Percentiles rank a stretch among this genome's conserved stretches.
Evolutionary conservation across 1,140 invertebrate species (phyloP).

Genomic region (Homarus americanus): DNA sequence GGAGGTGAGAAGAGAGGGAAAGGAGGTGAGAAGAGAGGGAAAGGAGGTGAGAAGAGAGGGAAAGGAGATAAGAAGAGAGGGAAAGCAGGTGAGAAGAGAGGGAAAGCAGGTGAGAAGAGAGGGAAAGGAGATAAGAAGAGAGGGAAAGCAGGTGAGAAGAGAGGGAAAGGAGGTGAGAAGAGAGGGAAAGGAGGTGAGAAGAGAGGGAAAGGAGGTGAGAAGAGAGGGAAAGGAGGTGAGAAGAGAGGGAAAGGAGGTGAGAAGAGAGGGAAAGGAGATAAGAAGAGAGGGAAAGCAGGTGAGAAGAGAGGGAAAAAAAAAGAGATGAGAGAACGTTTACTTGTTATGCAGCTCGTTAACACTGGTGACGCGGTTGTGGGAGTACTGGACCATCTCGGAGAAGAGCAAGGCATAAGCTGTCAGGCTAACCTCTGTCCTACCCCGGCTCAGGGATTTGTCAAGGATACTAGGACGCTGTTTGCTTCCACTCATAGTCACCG

Average conservation of each 20-base stretch:
- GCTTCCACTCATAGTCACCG: constrained; percentile 38
- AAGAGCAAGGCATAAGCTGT: constrained; percentile 97
- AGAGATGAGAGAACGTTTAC: constrained; percentile 79
- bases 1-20: too few species aligned
- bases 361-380: constrained; percentile 96
- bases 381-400: constrained; percentile 98
- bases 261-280: too few species aligned
- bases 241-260: neutral
- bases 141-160: too few species aligned
- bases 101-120: too few species aligned
- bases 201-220: too few species aligned
- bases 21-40: too few species aligned
- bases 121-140: too few species aligned
- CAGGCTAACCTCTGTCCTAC: constrained; percentile 93
- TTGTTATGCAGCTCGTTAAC: constrained; percentile 96
- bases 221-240: neutral
- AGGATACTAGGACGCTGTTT: constrained; percentile 87
- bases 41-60: too few species aligned
- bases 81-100: too few species aligned
- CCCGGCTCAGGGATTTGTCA: constrained; percentile 94
- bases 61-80: too few species aligned
- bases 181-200: too few species aligned
- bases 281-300: neutral
- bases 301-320: neutral
- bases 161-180: too few species aligned